A percentile compares a stretch with the other conserved stretches of the same genome.
Conservation (phyloP, 2,888 invertebrate species). For the Halictus quadricinctus region DNA sequence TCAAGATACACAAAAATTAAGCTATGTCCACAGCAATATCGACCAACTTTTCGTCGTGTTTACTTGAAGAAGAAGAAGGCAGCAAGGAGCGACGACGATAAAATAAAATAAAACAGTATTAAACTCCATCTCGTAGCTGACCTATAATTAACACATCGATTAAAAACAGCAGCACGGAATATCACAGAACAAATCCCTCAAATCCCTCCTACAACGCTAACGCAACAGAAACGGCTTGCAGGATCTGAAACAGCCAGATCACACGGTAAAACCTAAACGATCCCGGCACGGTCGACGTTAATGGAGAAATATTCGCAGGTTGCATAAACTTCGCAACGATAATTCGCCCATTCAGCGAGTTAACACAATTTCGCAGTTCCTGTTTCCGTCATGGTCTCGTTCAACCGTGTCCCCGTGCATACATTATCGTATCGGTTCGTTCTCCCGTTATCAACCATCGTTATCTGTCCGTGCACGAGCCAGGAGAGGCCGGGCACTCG, state of each 20-base stretch:
- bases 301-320: background rate
- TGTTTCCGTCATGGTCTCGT: background rate
- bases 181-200: no score
- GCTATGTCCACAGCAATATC: no score
- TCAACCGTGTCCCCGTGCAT: background rate
- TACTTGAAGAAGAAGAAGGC: no score
- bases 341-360: background rate
- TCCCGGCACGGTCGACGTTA: background rate
- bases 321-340: background rate
- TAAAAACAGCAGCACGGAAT: no score
- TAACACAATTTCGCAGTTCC: background rate
- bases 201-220: no score
- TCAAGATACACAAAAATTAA: no score
- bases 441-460: conserved; percentile 6
- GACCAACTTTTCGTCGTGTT: no score
- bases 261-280: background rate
- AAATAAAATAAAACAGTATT: no score
- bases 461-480: conserved; percentile 10
- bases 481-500: background rate
- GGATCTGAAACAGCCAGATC: background rate
- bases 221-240: no score
- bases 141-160: no score
- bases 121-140: no score
- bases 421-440: background rate
- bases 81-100: no score